A percentile compares a stretch with the other conserved stretches of the same genome.
Evolutionary conservation across 2,888 invertebrate species (phyloP).

Genomic region (Seira ritae): DNA sequence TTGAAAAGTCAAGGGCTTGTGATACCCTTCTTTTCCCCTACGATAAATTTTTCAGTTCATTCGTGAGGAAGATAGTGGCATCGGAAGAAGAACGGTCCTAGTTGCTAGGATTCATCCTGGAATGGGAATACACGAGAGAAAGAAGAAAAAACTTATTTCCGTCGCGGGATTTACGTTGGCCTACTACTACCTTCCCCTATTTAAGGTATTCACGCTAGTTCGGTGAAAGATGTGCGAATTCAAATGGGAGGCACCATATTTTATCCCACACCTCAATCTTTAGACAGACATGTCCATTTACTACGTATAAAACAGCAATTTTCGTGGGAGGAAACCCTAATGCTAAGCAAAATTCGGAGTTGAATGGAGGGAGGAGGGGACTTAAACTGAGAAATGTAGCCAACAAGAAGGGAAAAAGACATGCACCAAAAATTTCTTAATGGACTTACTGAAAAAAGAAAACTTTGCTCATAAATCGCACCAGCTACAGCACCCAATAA

Average conservation of each 20-base stretch:
- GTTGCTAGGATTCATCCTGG: neutral
- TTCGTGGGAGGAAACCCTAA: neutral
- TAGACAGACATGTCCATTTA: neutral
- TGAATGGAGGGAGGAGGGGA: neutral
- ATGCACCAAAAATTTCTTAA: constrained; percentile 13
- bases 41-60: neutral
- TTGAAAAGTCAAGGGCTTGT: constrained; percentile 31
- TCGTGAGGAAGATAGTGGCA: neutral
- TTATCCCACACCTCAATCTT: constrained; percentile 32
- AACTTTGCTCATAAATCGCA: constrained; percentile 45
- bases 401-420: too few species aligned
- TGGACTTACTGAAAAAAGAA: constrained; percentile 27
- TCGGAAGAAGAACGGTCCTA: neutral
- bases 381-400: too few species aligned
- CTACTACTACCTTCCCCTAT: too few species aligned
- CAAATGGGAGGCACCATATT: neutral
- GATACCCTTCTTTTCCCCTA: constrained; percentile 11
- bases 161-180: constrained; percentile 22
- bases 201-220: neutral
- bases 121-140: constrained; percentile 8
- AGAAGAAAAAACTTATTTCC: constrained; percentile 15
- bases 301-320: too few species aligned
- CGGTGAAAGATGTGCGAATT: constrained; percentile 6
- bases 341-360: neutral
- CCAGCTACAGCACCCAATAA: too few species aligned